phyloP scores from a whole-genome alignment of 2,797 vertebrate genomes.

The Betta splendens region DNA sequence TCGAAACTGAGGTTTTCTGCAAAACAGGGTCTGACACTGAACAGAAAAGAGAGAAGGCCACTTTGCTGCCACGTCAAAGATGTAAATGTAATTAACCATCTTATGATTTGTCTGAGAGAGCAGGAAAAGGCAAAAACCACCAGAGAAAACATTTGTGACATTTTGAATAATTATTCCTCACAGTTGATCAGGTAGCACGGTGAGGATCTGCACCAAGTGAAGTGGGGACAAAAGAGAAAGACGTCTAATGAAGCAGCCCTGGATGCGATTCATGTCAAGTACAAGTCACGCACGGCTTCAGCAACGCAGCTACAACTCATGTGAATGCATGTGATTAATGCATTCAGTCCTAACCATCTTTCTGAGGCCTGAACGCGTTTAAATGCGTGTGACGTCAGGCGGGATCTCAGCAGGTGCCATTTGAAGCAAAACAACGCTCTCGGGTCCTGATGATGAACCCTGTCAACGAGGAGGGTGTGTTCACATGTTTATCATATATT shows the following conservation, averaged over 20 bases:
- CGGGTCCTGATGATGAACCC: neutral
- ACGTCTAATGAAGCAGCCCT: constrained; percentile 6
- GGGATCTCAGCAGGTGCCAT: neutral
- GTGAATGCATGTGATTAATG: constrained; percentile 14
- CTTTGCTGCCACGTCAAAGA: constrained; percentile 28
- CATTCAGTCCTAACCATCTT: constrained; percentile 33
- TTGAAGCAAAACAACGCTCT: constrained; percentile 2
- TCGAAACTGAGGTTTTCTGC: no score
- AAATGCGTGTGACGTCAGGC: constrained; percentile 5
- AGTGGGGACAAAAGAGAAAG: neutral
- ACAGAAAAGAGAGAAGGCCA: constrained; percentile 19
- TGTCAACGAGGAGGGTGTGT: constrained; percentile 11
- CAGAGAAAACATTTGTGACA: constrained; percentile 7
- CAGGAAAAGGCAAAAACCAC: constrained; percentile 13
- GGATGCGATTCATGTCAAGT: constrained; percentile 21
- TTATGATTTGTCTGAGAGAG: constrained; percentile 13
- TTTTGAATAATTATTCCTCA: constrained; percentile 28
- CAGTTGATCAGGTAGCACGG: constrained; percentile 9
- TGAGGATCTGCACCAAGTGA: constrained; percentile 7
- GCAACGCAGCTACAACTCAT: constrained; percentile 8
- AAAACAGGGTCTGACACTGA: no score
- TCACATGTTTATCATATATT: constrained; percentile 29
- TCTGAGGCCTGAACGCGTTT: constrained; percentile 14
- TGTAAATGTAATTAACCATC: constrained; percentile 51
- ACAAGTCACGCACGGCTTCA: constrained; percentile 1